These are phyloP conservation scores for Branchipolynoe longqiensis DNA, from an alignment of 2,888 invertebrate species.

Conservation along the genomic window DNA sequence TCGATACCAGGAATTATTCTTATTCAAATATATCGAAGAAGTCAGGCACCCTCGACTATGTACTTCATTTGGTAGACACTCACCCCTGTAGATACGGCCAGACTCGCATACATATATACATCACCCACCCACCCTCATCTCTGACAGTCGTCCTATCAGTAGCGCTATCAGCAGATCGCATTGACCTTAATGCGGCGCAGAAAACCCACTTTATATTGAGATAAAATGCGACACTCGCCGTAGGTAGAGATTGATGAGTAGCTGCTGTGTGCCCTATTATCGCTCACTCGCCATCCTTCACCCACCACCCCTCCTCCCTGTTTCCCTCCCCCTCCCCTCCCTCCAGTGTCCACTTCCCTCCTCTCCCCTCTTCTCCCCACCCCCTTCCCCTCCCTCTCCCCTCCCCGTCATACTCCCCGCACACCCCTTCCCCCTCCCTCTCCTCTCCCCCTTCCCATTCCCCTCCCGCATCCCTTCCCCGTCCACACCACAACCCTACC, in stretches of 20 bases:
- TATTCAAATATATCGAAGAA: too few relatives aligned
- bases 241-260: constrained; percentile 28
- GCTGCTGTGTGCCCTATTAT: constrained; percentile 46
- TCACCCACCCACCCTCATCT: background rate
- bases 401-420: too few relatives aligned
- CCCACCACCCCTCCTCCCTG: background rate
- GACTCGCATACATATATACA: too few relatives aligned
- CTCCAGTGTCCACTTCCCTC: too few relatives aligned
- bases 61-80: too few relatives aligned
- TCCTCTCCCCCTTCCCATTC: background rate
- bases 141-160: background rate
- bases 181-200: background rate
- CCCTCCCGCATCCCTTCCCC: background rate
- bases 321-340: background rate
- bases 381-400: background rate
- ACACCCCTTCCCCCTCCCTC: too few relatives aligned
- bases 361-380: too few relatives aligned
- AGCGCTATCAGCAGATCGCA: constrained; percentile 8
- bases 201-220: constrained; percentile 37
- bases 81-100: too few relatives aligned
- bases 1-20: too few relatives aligned
- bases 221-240: constrained; percentile 27
- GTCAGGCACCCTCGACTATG: too few relatives aligned
- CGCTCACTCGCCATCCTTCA: constrained; percentile 28
- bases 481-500: background rate